Evolutionary conservation across 35 echinoderm and acorn worm species (phyloP).

Genomic region (Amphiura filiformis): DNA sequence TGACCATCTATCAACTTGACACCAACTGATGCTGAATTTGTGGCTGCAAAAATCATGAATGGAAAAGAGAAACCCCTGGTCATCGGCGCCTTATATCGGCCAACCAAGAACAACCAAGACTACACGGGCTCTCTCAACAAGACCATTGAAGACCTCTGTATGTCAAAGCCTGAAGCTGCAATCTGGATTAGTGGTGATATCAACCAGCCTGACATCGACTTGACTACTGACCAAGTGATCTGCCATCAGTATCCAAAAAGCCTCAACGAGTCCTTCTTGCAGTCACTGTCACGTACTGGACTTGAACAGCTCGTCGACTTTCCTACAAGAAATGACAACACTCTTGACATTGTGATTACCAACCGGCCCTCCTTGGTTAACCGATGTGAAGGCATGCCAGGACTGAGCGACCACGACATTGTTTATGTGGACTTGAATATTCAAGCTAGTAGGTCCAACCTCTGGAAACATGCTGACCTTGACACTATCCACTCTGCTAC

Average conservation of each 20-base stretch:
- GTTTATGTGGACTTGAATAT: not conserved
- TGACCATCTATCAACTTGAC: not conserved
- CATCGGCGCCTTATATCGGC: not conserved
- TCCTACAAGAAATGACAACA: slow-evolving; percentile 5
- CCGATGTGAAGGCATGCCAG: not conserved
- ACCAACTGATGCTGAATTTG: slow-evolving; percentile 1
- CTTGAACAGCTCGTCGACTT: slow-evolving; percentile 11
- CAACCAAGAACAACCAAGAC: not conserved
- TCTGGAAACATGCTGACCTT: not conserved
- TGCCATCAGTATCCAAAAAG: not conserved
- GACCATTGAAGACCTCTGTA: not conserved
- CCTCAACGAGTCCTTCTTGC: not conserved
- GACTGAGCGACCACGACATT: slow-evolving; percentile 9
- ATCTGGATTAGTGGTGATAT: slow-evolving; percentile 21
- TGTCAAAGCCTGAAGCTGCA: not conserved
- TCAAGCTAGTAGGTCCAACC: not conserved
- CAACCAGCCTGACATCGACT: slow-evolving; percentile 12
- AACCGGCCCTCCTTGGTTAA: slow-evolving; percentile 13
- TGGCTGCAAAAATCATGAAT: not conserved
- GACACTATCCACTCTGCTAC: not conserved
- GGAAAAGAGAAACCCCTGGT: slow-evolving; percentile 10
- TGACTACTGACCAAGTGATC: not conserved
- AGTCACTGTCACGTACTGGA: not conserved
- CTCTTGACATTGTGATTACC: slow-evolving; percentile 5
- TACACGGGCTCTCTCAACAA: not conserved